Evolutionary conservation across 2,113 vertebrate species (phyloP).

Genomic region (Jacana jacana): DNA sequence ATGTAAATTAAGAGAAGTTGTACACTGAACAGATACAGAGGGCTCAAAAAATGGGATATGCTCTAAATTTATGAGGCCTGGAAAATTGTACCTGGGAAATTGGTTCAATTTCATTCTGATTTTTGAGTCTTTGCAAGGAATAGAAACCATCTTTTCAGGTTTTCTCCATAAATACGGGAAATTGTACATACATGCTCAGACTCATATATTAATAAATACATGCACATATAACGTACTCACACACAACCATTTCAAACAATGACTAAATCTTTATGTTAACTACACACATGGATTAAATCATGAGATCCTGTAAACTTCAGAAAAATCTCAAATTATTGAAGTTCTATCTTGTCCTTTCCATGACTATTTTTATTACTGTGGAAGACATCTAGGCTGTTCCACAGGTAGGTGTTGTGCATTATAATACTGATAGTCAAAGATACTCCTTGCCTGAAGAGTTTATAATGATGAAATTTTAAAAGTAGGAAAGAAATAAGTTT

Average conservation of each 20-base stretch:
- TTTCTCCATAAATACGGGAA: not conserved
- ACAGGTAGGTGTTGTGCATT: not conserved
- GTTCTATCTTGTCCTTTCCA: not conserved
- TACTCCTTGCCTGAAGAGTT: not conserved
- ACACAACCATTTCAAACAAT: not conserved
- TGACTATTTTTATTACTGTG: not conserved
- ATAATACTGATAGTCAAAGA: not conserved
- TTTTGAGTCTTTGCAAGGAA: not conserved
- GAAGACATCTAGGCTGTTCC: not conserved
- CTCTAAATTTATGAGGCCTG: not conserved
- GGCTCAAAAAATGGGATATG: not conserved
- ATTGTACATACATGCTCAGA: not conserved
- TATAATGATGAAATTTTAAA: not conserved
- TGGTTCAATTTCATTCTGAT: not conserved
- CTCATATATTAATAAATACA: not conserved
- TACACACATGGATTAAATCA: not conserved
- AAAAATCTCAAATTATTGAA: not conserved
- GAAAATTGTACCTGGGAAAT: not conserved
- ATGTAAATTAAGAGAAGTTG: not conserved
- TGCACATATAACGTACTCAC: not conserved
- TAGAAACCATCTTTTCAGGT: not conserved
- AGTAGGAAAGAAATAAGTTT: not conserved
- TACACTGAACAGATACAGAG: not conserved
- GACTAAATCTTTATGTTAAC: not conserved
- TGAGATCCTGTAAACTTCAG: not conserved